Conservation (phyloP, 2,797 vertebrate genomes). For the Orestias chungarensis region DNA sequence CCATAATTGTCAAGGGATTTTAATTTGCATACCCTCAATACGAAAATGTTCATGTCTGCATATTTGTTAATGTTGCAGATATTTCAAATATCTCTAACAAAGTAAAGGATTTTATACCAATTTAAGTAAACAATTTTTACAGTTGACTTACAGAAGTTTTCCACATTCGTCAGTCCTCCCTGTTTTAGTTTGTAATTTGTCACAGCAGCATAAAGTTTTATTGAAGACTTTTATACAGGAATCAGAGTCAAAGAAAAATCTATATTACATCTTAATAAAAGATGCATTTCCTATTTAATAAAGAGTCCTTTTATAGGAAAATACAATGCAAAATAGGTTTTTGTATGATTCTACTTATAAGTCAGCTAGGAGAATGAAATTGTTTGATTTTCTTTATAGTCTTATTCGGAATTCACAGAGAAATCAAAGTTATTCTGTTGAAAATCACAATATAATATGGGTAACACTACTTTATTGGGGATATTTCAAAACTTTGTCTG, state of each 20-base stretch:
- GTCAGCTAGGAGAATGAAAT: background rate
- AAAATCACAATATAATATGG: background rate
- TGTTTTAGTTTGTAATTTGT: background rate
- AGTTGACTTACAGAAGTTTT: background rate
- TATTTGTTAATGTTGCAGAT: conserved; percentile 42
- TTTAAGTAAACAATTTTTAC: background rate
- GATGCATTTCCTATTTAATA: background rate
- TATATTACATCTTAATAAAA: background rate
- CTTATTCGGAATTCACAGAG: too few species aligned
- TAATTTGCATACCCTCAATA: conserved; percentile 53
- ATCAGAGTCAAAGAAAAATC: background rate
- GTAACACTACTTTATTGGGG: too few species aligned
- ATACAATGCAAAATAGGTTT: too few species aligned
- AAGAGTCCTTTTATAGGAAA: too few species aligned
- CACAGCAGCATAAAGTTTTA: background rate
- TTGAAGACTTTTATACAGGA: background rate
- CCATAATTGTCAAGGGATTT: conserved; percentile 52
- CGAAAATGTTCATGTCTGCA: conserved; percentile 30
- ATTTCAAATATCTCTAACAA: conserved; percentile 39
- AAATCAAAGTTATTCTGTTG: background rate
- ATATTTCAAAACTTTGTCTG: too few species aligned
- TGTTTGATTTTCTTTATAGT: background rate
- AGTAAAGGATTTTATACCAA: conserved; percentile 30
- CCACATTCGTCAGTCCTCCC: background rate
- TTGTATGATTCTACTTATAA: too few species aligned